Percentiles rank a stretch among this genome's conserved stretches.
These are phyloP conservation scores for Glossophaga mutica DNA, from an alignment of 2,797 vertebrate species.

Conservation along the genomic window DNA sequence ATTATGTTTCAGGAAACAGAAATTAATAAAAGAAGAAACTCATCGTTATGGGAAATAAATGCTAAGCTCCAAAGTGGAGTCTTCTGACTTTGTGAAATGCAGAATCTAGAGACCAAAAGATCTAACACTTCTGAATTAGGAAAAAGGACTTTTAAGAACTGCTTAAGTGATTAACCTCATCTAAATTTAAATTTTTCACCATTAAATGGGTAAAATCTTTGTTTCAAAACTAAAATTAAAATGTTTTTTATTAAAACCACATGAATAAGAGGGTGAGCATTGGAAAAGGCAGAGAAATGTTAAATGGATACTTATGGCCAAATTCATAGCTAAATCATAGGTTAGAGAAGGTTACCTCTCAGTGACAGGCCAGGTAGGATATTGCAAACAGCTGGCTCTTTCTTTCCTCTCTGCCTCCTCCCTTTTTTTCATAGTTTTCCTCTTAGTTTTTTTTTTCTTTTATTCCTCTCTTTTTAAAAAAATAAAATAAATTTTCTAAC, in stretches of 20 bases:
- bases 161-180: not conserved
- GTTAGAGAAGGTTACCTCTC: not conserved
- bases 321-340: not conserved
- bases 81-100: not conserved
- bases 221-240: slow-evolving; percentile 40
- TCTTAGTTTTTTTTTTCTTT: not conserved
- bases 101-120: not conserved
- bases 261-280: not conserved
- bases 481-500: not conserved
- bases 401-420: not conserved
- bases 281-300: not conserved
- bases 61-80: not conserved
- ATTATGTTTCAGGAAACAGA: not conserved
- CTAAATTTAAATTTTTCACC: not conserved
- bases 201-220: not conserved
- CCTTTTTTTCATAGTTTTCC: not conserved
- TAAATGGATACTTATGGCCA: not conserved
- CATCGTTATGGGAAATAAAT: not conserved
- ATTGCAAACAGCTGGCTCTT: not conserved
- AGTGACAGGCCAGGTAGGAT: not conserved
- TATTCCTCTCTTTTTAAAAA: not conserved
- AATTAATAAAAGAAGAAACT: not conserved
- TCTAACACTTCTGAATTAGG: not conserved
- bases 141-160: not conserved
- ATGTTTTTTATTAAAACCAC: not conserved